A percentile compares a stretch with the other conserved stretches of the same genome.
Conservation (phyloP, 2,888 invertebrate genomes). For the Leucophenga montana region DNA sequence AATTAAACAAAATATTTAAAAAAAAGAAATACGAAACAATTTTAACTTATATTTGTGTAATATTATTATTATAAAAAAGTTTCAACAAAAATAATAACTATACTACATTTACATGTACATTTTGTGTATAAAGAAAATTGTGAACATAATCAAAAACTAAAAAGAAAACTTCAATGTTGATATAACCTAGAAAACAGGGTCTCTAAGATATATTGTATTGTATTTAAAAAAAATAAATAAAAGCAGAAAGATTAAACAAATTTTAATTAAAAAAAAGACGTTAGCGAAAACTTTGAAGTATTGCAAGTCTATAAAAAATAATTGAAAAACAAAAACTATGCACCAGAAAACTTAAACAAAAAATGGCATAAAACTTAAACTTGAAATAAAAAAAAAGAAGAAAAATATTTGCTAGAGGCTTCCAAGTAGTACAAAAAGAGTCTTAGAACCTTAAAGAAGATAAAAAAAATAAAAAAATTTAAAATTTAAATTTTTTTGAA, state of each 20-base stretch:
- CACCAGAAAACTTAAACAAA: background rate
- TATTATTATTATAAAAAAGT: slow-evolving; percentile 26
- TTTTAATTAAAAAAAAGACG: slow-evolving; percentile 40
- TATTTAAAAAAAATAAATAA: slow-evolving; percentile 36
- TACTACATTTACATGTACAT: slow-evolving; percentile 22
- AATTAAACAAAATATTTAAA: too few relatives aligned
- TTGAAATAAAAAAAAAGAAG: slow-evolving; percentile 20
- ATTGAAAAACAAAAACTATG: background rate
- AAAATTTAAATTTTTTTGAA: slow-evolving; percentile 1
- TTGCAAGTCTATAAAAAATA: background rate
- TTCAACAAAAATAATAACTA: slow-evolving; percentile 42
- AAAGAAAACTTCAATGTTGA: slow-evolving; percentile 8
- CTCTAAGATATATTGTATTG: slow-evolving; percentile 36
- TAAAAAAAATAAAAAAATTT: background rate
- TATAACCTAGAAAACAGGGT: slow-evolving; percentile 29
- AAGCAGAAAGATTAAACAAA: too few relatives aligned
- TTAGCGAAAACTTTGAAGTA: background rate
- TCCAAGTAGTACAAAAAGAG: slow-evolving; percentile 25
- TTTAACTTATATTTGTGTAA: slow-evolving; percentile 34
- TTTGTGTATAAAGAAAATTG: slow-evolving; percentile 23
- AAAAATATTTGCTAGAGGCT: slow-evolving; percentile 13
- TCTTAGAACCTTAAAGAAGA: background rate
- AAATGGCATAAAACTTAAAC: background rate
- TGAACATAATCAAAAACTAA: slow-evolving; percentile 23
- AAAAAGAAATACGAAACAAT: background rate